Evolutionary conservation across 2,113 vertebrate species (phyloP), one percentile per base, ranked within the genome.

Genomic region (Eubucco bourcierii): DNA sequence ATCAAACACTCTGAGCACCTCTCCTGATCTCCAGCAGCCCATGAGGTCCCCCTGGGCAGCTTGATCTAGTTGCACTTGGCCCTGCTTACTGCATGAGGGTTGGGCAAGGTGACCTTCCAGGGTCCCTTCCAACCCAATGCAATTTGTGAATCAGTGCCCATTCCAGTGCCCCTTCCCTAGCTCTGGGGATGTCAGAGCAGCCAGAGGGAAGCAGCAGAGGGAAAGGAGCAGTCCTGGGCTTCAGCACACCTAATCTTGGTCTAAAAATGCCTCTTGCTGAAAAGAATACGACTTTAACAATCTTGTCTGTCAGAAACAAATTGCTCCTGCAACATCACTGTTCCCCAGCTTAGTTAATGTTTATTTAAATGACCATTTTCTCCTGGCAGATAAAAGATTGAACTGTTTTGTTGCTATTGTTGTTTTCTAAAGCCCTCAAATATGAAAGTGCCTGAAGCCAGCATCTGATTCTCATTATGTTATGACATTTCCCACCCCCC

Each of bases 401-500:
- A 68, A 84, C 78, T 79, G 80, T 90, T 96, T 88, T 88, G 92
- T 90, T 95, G 86, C 83, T 86, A 60, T 86, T 93, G 90, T 78
- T 93, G 76, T 95, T 83, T 95, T 39, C 84, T 74, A 92, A 90
- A 96, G 87, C 52, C 84, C 79, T 92, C 10, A 4, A 84, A 80
- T 95, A 84, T 70, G 89, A 91, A 90, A 47, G 82, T 6, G 89
- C 93, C 91, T 60, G 75, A 41, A 94, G 85, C 83, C 80, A 86
- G 72, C 88, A 84, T 97, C 97, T 95, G 90, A 91, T 95, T 97
- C 95, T 97, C 87, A 91, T 97, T 95, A 95, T 70, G 86, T 89
- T 96, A 91, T 61, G 88, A 94, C 87, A 92, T 95, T 95, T 39
- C 80, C 93, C 46, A 75, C 84, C 46, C 83, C 94, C 47, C 80